phyloP scores from a whole-genome alignment of 92 coral and sea anemone species.

The Parazoanthus atlanticus region DNA sequence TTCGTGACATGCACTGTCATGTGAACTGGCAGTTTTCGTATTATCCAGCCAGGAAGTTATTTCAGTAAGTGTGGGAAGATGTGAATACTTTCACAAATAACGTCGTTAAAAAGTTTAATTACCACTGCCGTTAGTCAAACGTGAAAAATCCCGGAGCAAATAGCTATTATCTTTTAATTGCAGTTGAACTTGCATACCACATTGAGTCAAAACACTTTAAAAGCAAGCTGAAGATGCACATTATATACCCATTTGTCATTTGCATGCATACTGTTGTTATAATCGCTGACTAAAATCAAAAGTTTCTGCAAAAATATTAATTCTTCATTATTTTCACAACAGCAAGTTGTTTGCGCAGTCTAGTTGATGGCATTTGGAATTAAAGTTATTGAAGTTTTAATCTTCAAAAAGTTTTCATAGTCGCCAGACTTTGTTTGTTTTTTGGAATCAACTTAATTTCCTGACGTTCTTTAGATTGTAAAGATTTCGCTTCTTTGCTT shows the following conservation, averaged over 20 bases:
- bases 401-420: neutral
- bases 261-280: neutral
- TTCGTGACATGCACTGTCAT: neutral
- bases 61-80: neutral
- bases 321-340: neutral
- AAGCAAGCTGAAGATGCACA: no score
- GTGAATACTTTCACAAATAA: neutral
- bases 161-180: neutral
- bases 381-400: neutral
- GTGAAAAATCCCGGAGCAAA: neutral
- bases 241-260: neutral
- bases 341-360: slow-evolving; percentile 8
- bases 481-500: neutral
- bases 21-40: neutral
- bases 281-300: neutral
- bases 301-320: no score
- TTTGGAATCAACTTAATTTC: neutral
- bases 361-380: neutral
- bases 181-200: neutral
- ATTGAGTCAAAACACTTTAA: neutral
- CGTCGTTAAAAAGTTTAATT: neutral
- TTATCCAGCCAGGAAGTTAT: neutral
- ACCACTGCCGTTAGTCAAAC: neutral
- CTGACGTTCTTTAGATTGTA: neutral
- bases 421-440: neutral